These are phyloP conservation scores for Acanthochromis polyacanthus DNA, from an alignment of 2,113 vertebrate species.

Conservation along the genomic window DNA sequence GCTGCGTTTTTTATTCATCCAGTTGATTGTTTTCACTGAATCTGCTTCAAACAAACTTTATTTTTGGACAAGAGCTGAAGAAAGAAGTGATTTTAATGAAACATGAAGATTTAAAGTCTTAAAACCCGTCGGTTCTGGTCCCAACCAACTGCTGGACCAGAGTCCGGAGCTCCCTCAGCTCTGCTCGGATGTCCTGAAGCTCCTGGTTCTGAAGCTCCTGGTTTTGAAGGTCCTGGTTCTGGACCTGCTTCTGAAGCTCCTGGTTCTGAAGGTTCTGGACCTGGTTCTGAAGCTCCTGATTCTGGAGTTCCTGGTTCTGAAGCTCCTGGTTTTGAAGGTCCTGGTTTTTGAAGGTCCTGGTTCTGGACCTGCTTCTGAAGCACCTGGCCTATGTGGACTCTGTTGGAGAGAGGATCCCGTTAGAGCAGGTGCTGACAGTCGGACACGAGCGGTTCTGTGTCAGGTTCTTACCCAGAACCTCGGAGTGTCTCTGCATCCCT, in stretches of 20 bases:
- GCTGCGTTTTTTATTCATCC: not conserved
- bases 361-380: too few relatives aligned
- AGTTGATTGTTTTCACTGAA: too few relatives aligned
- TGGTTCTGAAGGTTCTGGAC: not conserved
- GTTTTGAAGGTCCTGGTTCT: not conserved
- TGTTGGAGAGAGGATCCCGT: not conserved
- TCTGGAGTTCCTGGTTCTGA: too few relatives aligned
- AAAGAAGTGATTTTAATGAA: too few relatives aligned
- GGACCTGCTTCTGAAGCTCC: not conserved
- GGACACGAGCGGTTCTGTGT: not conserved
- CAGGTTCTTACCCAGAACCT: slow-evolving; percentile 22
- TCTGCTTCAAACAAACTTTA: too few relatives aligned
- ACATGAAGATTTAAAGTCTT: too few relatives aligned
- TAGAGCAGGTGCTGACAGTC: not conserved
- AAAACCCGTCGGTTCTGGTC: slow-evolving; percentile 6
- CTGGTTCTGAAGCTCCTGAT: not conserved
- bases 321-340: too few relatives aligned
- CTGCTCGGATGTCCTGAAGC: slow-evolving; percentile 36
- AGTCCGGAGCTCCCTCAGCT: slow-evolving; percentile 66
- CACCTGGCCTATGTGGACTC: not conserved
- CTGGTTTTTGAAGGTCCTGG: not conserved
- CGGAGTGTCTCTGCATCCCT: slow-evolving; percentile 7
- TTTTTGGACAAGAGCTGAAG: too few relatives aligned
- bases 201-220: not conserved
- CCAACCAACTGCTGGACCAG: slow-evolving; percentile 67